Conservation (phyloP, 2,797 vertebrate species). For the Diceros bicornis region DNA sequence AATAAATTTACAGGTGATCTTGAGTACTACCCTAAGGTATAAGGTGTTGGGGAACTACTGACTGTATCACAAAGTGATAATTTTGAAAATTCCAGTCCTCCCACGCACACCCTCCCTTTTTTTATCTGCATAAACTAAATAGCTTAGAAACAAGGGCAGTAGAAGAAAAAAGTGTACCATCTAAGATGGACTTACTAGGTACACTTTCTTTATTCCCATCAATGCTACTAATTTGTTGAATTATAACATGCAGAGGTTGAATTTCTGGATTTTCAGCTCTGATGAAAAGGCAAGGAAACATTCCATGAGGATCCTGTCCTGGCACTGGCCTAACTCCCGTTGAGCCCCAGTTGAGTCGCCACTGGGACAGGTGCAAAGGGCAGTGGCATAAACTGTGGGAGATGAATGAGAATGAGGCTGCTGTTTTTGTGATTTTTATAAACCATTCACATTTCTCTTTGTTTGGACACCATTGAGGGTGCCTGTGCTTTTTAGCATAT, state of each 20-base stretch:
- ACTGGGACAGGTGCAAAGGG: conserved; percentile 64
- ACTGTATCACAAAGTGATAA: neutral
- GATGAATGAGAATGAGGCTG: conserved; percentile 10
- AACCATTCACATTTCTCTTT: conserved; percentile 64
- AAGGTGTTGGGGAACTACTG: neutral
- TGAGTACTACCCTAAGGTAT: neutral
- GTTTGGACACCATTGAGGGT: conserved; percentile 41
- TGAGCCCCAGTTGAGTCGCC: neutral
- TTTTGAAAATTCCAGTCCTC: neutral
- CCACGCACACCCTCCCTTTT: neutral
- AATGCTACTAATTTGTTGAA: neutral
- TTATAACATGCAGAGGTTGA: neutral
- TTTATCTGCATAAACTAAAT: neutral
- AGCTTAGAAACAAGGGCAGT: conserved; percentile 8
- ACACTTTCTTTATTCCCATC: neutral
- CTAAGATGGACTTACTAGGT: neutral
- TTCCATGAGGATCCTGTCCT: neutral
- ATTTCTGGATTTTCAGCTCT: conserved; percentile 41
- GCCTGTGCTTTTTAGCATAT: conserved; percentile 73
- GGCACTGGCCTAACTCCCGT: neutral
- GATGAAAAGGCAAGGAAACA: conserved; percentile 13
- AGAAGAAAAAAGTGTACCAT: neutral
- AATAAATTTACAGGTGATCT: neutral
- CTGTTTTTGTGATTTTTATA: conserved; percentile 47
- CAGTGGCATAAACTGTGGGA: neutral